A percentile compares a stretch with the other conserved stretches of the same genome.
Evolutionary conservation across 2,113 vertebrate genomes (phyloP).

Genomic region (Chlorodrepanis virens): DNA sequence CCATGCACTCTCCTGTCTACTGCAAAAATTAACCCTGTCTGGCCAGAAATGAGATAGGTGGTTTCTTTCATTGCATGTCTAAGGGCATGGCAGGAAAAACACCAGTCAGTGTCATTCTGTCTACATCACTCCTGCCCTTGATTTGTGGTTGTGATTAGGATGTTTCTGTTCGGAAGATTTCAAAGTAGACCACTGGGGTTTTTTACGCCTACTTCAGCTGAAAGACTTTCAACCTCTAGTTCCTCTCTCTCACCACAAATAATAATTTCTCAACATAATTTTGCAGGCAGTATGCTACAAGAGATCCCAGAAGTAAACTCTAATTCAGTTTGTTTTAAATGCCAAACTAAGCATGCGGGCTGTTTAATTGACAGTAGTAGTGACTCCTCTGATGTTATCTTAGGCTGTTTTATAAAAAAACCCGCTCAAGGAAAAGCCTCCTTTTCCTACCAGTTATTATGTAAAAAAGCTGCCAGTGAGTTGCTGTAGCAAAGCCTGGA

Average conservation of each 20-base stretch:
- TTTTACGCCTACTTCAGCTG: not conserved
- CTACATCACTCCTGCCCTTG: not conserved
- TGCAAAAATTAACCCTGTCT: not conserved
- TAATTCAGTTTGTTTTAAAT: not conserved
- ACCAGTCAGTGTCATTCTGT: fast-evolving
- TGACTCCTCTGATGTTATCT: not conserved
- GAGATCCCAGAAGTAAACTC: not conserved
- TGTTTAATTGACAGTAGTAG: not conserved
- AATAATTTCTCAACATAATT: not conserved
- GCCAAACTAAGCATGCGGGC: not conserved
- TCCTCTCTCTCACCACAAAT: not conserved
- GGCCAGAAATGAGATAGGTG: not conserved
- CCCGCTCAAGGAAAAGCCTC: fast-evolving
- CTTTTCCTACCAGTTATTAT: not conserved
- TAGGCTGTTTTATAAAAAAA: not conserved
- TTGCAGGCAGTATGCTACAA: not conserved
- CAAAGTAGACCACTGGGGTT: fast-evolving
- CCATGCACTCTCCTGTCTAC: too few species aligned
- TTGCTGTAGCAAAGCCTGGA: not conserved
- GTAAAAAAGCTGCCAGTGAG: not conserved
- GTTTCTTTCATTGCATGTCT: not conserved
- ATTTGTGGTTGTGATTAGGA: not conserved
- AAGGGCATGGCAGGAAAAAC: not conserved
- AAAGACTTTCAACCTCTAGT: not conserved
- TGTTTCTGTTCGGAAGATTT: not conserved